These are phyloP conservation scores for Perca schrenkii DNA, from an alignment of 2,113 vertebrate species.

Conservation along the genomic window DNA sequence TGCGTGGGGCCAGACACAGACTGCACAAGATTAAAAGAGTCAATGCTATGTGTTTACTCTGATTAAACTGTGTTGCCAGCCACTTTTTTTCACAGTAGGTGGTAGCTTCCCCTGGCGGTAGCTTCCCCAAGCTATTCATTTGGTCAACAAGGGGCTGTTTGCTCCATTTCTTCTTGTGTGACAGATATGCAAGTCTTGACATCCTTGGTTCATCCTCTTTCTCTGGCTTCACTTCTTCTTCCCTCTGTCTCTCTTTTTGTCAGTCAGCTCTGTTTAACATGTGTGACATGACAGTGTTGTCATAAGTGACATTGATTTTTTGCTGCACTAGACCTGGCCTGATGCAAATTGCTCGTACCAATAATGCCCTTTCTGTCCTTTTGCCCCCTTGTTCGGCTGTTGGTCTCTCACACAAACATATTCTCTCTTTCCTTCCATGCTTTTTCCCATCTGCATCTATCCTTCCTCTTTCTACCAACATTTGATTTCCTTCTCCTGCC, in stretches of 20 bases:
- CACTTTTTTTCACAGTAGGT: too few relatives aligned
- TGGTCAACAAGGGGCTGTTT: not conserved
- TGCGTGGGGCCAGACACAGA: too few relatives aligned
- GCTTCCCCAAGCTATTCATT: not conserved
- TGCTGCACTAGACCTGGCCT: constrained; percentile 7
- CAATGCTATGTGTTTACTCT: too few relatives aligned
- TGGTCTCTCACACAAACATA: not conserved
- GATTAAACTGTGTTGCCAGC: too few relatives aligned
- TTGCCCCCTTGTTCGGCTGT: not conserved
- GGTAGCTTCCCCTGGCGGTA: too few relatives aligned
- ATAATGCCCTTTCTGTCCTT: not conserved
- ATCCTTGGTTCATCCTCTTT: not conserved
- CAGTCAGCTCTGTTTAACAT: constrained; percentile 2
- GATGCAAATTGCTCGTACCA: constrained; percentile 7
- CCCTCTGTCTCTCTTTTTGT: not conserved
- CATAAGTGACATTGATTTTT: constrained; percentile 37
- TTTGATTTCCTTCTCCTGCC: too few relatives aligned
- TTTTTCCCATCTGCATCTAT: not conserved
- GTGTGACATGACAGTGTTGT: constrained; percentile 10
- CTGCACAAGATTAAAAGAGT: too few relatives aligned
- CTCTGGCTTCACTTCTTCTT: not conserved
- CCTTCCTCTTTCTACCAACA: not conserved
- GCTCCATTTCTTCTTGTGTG: not conserved
- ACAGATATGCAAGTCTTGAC: not conserved
- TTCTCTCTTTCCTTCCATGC: not conserved